A percentile compares a stretch with the other conserved stretches of the same genome.
Evolutionary conservation across 1,140 invertebrate genomes (phyloP).

Genomic region (Antheraea pernyi): DNA sequence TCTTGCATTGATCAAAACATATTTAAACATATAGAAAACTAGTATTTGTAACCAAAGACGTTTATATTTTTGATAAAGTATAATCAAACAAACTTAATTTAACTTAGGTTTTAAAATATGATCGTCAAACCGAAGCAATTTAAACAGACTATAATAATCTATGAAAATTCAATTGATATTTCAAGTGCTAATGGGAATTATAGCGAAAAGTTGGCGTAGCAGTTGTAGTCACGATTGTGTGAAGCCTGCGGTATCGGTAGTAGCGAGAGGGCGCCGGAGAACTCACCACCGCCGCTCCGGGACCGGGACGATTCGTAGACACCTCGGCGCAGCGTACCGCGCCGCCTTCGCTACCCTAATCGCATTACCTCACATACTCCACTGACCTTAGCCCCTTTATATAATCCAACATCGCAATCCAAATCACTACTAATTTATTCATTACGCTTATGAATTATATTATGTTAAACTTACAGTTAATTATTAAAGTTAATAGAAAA

Average conservation of each 20-base stretch:
- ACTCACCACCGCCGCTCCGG: not conserved
- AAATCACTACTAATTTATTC: conserved; percentile 26
- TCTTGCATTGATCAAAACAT: not conserved
- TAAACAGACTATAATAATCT: not conserved
- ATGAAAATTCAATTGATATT: not conserved
- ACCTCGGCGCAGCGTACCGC: not conserved
- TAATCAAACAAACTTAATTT: not conserved
- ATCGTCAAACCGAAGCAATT: not conserved
- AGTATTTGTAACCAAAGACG: not conserved
- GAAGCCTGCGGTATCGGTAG: not conserved
- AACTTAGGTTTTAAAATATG: not conserved
- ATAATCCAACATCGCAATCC: conserved; percentile 33
- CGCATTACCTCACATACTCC: conserved; percentile 47
- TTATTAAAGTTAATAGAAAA: not conserved
- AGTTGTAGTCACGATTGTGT: not conserved
- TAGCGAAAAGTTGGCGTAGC: not conserved
- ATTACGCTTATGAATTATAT: conserved; percentile 8
- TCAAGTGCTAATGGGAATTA: not conserved
- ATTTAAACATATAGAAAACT: not conserved
- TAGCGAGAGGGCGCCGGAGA: not conserved
- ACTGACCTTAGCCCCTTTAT: conserved; percentile 45
- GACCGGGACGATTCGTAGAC: not conserved
- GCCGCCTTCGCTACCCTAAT: conserved; percentile 48
- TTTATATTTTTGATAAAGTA: too few species aligned
- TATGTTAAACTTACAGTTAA: not conserved